phyloP scores from a whole-genome alignment of 2,888 invertebrate genomes.

The Crioceris asparagi region DNA sequence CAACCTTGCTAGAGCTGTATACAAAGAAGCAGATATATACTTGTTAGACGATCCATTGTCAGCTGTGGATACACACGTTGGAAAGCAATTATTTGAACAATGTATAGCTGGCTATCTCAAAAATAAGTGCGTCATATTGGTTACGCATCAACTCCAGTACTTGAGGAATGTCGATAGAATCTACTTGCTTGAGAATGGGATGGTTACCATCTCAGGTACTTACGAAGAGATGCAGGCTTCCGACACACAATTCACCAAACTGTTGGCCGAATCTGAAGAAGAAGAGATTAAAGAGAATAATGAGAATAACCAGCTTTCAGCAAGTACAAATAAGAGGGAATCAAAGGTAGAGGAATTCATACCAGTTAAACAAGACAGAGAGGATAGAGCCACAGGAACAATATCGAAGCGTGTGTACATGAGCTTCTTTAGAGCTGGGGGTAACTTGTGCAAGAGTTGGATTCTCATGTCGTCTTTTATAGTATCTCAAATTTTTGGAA shows the following conservation, averaged over 20 bases:
- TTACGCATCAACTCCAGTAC: constrained; percentile 63
- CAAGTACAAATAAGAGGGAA: neutral
- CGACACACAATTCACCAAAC: constrained; percentile 14
- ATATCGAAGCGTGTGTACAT: constrained; percentile 43
- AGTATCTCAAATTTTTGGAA: constrained; percentile 42
- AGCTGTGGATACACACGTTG: constrained; percentile 82
- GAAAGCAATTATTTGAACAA: constrained; percentile 73
- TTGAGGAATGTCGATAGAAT: constrained; percentile 45
- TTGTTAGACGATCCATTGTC: constrained; percentile 81
- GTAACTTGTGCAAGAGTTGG: constrained; percentile 40
- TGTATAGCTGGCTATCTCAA: constrained; percentile 54
- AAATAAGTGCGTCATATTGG: constrained; percentile 58
- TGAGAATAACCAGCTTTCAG: constrained; percentile 5
- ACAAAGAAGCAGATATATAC: constrained; percentile 73
- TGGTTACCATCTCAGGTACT: constrained; percentile 35
- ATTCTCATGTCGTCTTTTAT: constrained; percentile 42
- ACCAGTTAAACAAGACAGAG: constrained; percentile 45
- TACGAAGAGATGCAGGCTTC: constrained; percentile 14
- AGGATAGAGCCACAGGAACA: constrained; percentile 52
- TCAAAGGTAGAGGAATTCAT: neutral
- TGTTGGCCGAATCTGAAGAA: neutral
- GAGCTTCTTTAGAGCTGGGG: constrained; percentile 61
- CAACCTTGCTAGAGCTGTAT: constrained; percentile 74
- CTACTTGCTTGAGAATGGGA: constrained; percentile 45
- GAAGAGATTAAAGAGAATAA: constrained; percentile 12